Evolutionary conservation across 2,797 vertebrate species (phyloP).

Genomic region (Brachyalestes nurse): DNA sequence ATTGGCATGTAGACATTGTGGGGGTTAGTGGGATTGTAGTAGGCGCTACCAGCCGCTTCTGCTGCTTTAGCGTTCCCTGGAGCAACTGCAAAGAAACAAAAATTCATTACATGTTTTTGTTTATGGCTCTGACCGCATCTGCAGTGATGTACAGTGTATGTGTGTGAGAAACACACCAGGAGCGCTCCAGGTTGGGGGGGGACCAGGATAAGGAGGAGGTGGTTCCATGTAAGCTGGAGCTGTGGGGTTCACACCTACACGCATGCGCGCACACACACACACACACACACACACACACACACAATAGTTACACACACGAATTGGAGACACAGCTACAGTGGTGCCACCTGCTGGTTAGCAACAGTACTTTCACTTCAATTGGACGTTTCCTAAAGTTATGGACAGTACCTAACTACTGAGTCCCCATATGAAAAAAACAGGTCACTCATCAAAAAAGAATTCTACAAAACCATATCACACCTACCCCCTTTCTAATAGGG

Average conservation of each 20-base stretch:
- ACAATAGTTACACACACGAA: too few species aligned
- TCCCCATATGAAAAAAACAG: too few species aligned
- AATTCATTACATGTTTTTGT: not conserved
- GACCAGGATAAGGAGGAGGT: conserved; percentile 85
- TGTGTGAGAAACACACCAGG: conserved; percentile 65
- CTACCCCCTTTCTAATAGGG: too few species aligned
- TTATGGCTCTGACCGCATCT: not conserved
- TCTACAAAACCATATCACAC: too few species aligned
- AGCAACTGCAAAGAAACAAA: conserved; percentile 12
- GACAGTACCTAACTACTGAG: too few species aligned
- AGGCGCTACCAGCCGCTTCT: conserved; percentile 86
- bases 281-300: too few species aligned
- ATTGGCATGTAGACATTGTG: conserved; percentile 93
- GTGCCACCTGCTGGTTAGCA: too few species aligned
- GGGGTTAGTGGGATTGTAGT: conserved; percentile 89
- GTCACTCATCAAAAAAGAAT: too few species aligned
- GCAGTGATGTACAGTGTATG: not conserved
- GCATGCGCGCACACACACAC: conserved; percentile 5
- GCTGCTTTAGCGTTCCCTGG: conserved; percentile 83
- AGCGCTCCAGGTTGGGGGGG: conserved; percentile 74
- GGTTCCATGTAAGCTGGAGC: conserved; percentile 82
- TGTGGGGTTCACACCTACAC: conserved; percentile 76
- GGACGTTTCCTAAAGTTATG: too few species aligned
- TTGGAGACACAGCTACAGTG: too few species aligned
- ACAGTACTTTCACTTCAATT: too few species aligned